Percentiles rank a stretch among this genome's conserved stretches.
phyloP scores from a whole-genome alignment of 2,797 vertebrate genomes.

The Arctocebus calabarensis region DNA sequence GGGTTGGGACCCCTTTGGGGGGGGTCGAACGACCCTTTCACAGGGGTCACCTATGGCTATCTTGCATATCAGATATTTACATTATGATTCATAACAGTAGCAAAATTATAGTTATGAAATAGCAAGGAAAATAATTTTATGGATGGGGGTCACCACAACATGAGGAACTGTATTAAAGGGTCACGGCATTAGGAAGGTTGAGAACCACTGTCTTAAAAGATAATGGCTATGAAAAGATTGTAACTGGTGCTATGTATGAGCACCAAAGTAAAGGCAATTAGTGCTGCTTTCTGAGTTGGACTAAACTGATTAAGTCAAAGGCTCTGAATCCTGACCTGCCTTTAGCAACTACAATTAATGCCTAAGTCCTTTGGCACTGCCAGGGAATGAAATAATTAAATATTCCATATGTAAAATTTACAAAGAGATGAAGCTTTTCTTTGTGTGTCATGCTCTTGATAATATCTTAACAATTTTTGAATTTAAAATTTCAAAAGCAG shows the following conservation, averaged over 20 bases:
- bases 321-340: slow-evolving; percentile 58
- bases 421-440: slow-evolving; percentile 57
- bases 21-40: no score
- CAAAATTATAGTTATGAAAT: no score
- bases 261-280: slow-evolving; percentile 50
- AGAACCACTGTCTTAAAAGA: slow-evolving; percentile 38
- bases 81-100: no score
- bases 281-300: neutral
- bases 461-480: slow-evolving; percentile 59
- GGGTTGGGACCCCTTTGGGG: no score
- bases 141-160: no score
- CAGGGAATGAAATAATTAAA: slow-evolving; percentile 58
- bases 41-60: no score
- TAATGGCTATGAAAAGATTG: slow-evolving; percentile 27
- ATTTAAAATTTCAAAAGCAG: slow-evolving; percentile 67
- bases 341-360: slow-evolving; percentile 56
- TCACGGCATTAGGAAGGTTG: no score
- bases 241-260: slow-evolving; percentile 15
- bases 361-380: slow-evolving; percentile 33
- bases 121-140: no score
- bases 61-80: no score
- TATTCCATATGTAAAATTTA: slow-evolving; percentile 45
- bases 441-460: slow-evolving; percentile 52
- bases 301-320: slow-evolving; percentile 61
- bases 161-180: no score